phyloP scores from a whole-genome alignment of 2,797 vertebrate species.

The Scyliorhinus canicula region DNA sequence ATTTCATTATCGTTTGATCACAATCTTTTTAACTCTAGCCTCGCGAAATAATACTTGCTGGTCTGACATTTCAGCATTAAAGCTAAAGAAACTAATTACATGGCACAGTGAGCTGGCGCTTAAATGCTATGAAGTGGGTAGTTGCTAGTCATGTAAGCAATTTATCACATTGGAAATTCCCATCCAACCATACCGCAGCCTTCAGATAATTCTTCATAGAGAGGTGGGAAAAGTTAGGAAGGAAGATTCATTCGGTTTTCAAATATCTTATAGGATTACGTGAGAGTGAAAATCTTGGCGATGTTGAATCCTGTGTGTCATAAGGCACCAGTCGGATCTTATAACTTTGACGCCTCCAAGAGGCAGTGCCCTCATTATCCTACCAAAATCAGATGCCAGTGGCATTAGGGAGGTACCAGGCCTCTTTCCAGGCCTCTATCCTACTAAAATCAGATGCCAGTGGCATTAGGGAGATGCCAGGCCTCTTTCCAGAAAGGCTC shows the following conservation, averaged over 20 bases:
- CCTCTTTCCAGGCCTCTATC: too few relatives aligned
- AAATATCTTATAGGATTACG: not conserved
- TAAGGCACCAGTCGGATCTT: not conserved
- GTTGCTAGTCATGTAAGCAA: not conserved
- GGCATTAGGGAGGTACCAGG: too few relatives aligned
- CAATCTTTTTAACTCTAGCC: not conserved
- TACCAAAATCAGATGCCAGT: not conserved
- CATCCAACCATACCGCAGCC: not conserved
- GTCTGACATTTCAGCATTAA: not conserved
- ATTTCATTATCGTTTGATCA: not conserved
- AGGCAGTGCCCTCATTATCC: not conserved
- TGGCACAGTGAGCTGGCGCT: not conserved
- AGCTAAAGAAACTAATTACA: not conserved
- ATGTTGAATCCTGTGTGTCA: not conserved
- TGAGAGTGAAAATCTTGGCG: not conserved
- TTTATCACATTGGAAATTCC: not conserved
- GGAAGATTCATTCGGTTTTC: not conserved
- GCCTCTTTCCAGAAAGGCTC: too few relatives aligned
- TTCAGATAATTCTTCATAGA: not conserved
- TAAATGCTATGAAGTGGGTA: not conserved
- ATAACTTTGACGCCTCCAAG: not conserved
- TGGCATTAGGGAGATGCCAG: not conserved
- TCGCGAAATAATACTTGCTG: not conserved
- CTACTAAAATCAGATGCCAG: not conserved
- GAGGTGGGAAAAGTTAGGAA: not conserved